phyloP scores from a whole-genome alignment of 2,888 invertebrate species.

The Neoaliturus tenellus region DNA sequence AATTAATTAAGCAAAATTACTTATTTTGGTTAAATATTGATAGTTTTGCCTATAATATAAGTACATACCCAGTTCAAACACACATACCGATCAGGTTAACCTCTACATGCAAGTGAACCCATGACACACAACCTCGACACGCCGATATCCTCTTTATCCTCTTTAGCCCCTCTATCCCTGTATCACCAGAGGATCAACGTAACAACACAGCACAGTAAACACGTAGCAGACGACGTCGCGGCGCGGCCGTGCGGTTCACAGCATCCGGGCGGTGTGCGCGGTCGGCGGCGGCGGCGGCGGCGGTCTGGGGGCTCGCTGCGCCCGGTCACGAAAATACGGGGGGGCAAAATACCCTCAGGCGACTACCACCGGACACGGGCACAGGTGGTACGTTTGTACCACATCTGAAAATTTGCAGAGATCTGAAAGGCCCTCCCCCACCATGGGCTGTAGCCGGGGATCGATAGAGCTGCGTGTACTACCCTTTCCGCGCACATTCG shows the following conservation, averaged over 20 bases:
- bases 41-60: no score
- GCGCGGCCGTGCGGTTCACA: not conserved
- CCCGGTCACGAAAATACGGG: not conserved
- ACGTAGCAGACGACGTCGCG: not conserved
- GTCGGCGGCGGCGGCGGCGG: not conserved
- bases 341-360: not conserved
- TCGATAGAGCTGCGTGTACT: conserved; percentile 42
- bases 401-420: conserved; percentile 51
- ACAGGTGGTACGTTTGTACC: conserved; percentile 29
- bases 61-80: not conserved
- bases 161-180: no score
- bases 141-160: not conserved
- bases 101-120: conserved; percentile 30
- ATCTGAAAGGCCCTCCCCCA: conserved; percentile 28
- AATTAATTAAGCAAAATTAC: no score
- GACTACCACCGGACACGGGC: not conserved
- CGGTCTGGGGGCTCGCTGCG: not conserved
- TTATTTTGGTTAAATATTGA: no score
- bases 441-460: conserved; percentile 15
- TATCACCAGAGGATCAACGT: not conserved
- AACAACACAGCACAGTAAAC: conserved; percentile 14
- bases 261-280: not conserved
- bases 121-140: not conserved
- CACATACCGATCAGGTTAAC: not conserved
- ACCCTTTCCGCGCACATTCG: not conserved